Evolutionary conservation across 2,888 invertebrate genomes (phyloP).

Genomic region (Phyto melanocephala): DNA sequence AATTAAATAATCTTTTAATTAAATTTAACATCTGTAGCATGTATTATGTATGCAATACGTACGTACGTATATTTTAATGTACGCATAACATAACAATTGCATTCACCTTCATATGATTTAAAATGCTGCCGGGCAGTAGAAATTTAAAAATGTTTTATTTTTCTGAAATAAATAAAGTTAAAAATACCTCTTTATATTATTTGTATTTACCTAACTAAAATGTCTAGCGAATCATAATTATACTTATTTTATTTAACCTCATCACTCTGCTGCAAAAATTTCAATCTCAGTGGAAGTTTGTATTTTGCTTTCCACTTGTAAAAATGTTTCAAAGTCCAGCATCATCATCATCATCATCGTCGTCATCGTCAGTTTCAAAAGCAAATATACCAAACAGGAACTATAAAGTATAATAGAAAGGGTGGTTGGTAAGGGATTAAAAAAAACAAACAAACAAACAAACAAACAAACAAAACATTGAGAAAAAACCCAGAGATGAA

Average conservation of each 20-base stretch:
- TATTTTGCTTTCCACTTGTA: neutral
- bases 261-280: neutral
- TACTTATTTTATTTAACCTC: neutral
- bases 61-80: no score
- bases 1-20: no score
- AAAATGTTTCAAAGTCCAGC: constrained; percentile 10
- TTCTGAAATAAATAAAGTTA: no score
- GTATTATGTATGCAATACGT: no score
- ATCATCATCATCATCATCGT: constrained; percentile 20
- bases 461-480: neutral
- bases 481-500: neutral
- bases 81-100: no score
- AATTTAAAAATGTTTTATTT: no score
- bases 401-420: no score
- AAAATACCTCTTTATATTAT: neutral
- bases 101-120: no score
- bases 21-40: no score
- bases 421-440: no score
- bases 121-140: no score
- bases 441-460: neutral
- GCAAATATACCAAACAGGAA: neutral
- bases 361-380: no score
- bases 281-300: neutral
- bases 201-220: neutral
- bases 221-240: constrained; percentile 9